Percentiles rank a stretch among this genome's conserved stretches.
phyloP scores from a whole-genome alignment of 1,140 invertebrate species.

The Samia ricini region DNA sequence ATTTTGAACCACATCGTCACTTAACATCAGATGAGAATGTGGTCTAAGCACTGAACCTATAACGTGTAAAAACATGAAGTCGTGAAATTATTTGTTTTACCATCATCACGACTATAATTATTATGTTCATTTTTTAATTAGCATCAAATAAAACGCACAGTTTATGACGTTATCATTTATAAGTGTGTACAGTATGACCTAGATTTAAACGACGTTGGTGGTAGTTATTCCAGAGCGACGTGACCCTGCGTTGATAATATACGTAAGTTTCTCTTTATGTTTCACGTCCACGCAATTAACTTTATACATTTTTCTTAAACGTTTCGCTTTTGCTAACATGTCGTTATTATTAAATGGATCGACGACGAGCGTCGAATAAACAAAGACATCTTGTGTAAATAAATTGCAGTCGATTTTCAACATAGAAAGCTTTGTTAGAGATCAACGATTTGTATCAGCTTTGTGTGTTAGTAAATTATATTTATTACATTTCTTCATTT shows the following conservation, averaged over 20 bases:
- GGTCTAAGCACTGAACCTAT: too few relatives aligned
- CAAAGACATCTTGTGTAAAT: neutral
- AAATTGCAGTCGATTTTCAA: too few relatives aligned
- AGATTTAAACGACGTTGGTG: constrained; percentile 6
- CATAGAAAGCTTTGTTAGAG: too few relatives aligned
- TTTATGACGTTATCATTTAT: constrained; percentile 10
- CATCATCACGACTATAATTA: neutral
- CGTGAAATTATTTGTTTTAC: constrained; percentile 13
- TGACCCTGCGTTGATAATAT: constrained; percentile 6
- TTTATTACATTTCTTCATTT: too few relatives aligned
- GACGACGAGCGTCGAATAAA: neutral
- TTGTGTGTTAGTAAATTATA: too few relatives aligned
- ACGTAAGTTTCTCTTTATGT: constrained; percentile 8
- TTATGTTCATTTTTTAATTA: constrained; percentile 18
- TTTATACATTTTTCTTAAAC: constrained; percentile 1
- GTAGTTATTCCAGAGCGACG: constrained; percentile 5
- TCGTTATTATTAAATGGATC: neutral
- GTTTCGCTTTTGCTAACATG: neutral
- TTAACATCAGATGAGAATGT: too few relatives aligned
- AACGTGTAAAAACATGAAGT: constrained; percentile 4
- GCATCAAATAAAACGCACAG: constrained; percentile 13
- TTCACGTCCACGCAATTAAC: constrained; percentile 6
- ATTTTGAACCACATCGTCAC: too few relatives aligned
- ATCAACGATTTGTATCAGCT: too few relatives aligned
- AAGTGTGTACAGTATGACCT: constrained; percentile 9